Base-by-base conservation (phyloP, 1,140 invertebrate genomes). In the Apis cerana region DNA sequence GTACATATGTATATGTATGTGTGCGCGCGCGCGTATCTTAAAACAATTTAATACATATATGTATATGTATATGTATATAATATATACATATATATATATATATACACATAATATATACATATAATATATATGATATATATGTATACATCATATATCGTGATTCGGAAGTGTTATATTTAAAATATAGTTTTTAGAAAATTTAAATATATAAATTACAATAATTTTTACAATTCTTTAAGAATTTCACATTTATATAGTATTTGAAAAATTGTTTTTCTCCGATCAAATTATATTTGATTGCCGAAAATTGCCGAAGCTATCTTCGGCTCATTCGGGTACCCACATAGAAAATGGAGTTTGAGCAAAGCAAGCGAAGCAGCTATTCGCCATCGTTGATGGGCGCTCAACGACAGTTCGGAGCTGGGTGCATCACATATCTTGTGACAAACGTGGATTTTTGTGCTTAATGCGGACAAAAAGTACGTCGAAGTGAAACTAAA, bases 381-480 rank as follows among this genome's bases (percentile, higher is more conserved):
- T 89, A 92, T 89, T 91, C 90, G 89, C 91, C 90, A 92, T 91
- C 88, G 91, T 91, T 89, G 88, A 91, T 89, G 86, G 87, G 64
- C 65, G 85, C 78, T 86, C 75, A 86, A 79, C 77, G 85, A 76
- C 61, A 76, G 72, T 89, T 67, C 69, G 80, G 69, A 87, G 61
- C 72, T 81, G 87, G 85, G 67, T 74, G 87, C 43, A 86, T 43
- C 77, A 54, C 33, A 54, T 87, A 85, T 85, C 58, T 48, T 52
- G 23, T 71, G n/a, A 58, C 43, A 80, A 87, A 68, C 61, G 64
- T 58, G 52, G 59, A 62, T 89, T 90, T 88, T 89, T 89, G 85
- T 89, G 84, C 83, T 88, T 89, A 88, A 89, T 90, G 61, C 59
- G 75, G 61, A 27, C n/a, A 67, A 59, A 68, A 86, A 82, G 58